Conservation (phyloP, 2,888 invertebrate genomes). For the Ernsta delagoae region DNA sequence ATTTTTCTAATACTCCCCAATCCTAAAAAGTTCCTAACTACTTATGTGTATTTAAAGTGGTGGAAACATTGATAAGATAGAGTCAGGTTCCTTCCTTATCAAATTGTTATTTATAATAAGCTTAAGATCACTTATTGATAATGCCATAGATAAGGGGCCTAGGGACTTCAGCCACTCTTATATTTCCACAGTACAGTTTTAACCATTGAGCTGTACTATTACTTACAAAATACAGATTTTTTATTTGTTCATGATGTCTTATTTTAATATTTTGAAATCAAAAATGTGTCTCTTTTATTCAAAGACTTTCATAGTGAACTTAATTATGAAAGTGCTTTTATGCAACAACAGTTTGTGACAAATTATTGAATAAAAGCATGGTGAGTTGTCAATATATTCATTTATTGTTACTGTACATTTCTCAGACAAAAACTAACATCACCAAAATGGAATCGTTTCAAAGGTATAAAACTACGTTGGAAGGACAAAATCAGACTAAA, state of each 20-base stretch:
- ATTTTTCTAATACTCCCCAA: constrained; percentile 13
- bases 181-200: constrained; percentile 63
- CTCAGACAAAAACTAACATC: constrained; percentile 98
- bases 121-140: constrained; percentile 79
- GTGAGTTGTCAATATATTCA: constrained; percentile 56
- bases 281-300: constrained; percentile 70
- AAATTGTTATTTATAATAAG: constrained; percentile 75
- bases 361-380: constrained; percentile 57
- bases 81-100: constrained; percentile 72
- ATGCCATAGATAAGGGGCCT: constrained; percentile 65
- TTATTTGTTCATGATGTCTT: constrained; percentile 61
- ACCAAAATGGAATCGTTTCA: constrained; percentile 99
- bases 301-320: constrained; percentile 68
- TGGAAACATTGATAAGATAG: constrained; percentile 73
- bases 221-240: constrained; percentile 45
- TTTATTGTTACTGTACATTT: constrained; percentile 60
- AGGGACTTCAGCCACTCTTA: constrained; percentile 60
- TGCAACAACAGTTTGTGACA: constrained; percentile 69
- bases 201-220: constrained; percentile 59
- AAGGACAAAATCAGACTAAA: constrained; percentile 99
- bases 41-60: constrained; percentile 55
- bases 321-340: constrained; percentile 58
- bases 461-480: constrained; percentile 98
- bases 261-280: constrained; percentile 60
- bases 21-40: constrained; percentile 37